Evolutionary conservation across 2,888 invertebrate species (phyloP), one percentile per base, ranked within the genome.

Genomic region (Tetropium fuscum): DNA sequence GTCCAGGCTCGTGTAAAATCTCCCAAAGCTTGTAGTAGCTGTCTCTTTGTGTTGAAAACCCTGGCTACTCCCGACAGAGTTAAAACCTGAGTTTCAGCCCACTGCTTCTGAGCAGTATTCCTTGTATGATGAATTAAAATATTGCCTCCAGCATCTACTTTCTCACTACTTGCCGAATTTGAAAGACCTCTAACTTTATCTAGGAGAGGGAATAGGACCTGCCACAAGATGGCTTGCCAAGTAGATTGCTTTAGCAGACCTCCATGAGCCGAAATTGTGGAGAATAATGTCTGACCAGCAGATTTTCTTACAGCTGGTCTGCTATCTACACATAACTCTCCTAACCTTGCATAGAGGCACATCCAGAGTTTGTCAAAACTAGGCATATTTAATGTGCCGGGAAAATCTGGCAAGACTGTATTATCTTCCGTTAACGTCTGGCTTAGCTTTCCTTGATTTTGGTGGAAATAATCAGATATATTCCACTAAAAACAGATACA

Each of bases 61-160:
- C 97, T 86, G 0, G 96, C 95, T 13, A 97, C 97, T 0, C 97
- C 97, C 2, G 94, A 94, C 8, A 96, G 81, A 0, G 95, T 94
- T 60, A 95, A 81, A 30, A 94, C 97, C 85, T 97, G 95, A 0
- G 98, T 98, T 83, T 98, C 98, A 0, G 98, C 97, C 98, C 98
- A 98, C 77, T 98, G 98, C 75, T 98, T 98, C 81, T 97, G 97
- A 43, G 98, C 98, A 0, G 99, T 99, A 81, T 99, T 98, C 58
- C 99, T 69, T 0, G 98, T 95, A 82, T 99, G 99, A 82, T 99
- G 99, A 73, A 99, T 98, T 3, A 98, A 86, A 69, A 98, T 96
- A 77, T 96, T 97, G 1, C 73, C 95, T 38, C 94, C 95, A 0
- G 94, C 91, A 76, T 95, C 95, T 43, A 95, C 95, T 78, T 93